Base-by-base conservation (phyloP, 2,888 invertebrate genomes). In the Drosophila imparisetae region DNA sequence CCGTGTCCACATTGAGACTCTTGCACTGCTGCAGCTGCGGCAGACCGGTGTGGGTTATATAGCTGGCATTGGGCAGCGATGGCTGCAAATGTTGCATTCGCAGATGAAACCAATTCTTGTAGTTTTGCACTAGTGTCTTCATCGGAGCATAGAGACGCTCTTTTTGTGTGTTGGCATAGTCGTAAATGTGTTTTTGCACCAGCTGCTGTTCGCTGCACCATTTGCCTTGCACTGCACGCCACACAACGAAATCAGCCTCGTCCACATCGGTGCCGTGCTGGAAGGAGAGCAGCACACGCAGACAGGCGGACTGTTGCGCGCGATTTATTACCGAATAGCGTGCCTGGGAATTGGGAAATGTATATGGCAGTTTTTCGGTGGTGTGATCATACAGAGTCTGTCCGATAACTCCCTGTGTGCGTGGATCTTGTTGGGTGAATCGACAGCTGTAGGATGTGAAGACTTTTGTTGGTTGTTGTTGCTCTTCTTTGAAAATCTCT, bases 31-130 rank as follows among this genome's bases (percentile, higher is more conserved):
- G 50, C 4, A 92, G 71, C n/a, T 86, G 81, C 1, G 92, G 92
- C 2, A 92, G 62, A 0, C 93, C 93, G 0, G 83, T 79, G 30
- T 85, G 66, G 5, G 92, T 91, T 21, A 82, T 72, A 40, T 89
- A 92, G 5, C 65, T 58, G 1, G 53, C 60, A 24, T 84, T 70
- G 2, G 66, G 59, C 11, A 84, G 48, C 2, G 50, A 59, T 0
- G 62, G 29, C n/a, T 81, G 38, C 2, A 91, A 36, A 6, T 58
- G 32, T 6, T 72, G 21, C 1, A 75, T 24, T 32, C 66, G 66
- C 2, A 30, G 27, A 0, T 71, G 55, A 53, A 89, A 92, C 73
- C 88, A 90, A 8, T 67, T 69, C n/a, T 75, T 65, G 34, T 92
- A 92, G 2, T 73, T 62, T 0, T 45, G 50, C 0, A 86, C 81